Conservation (phyloP, 2,888 invertebrate genomes). For the Ctena decussata region DNA sequence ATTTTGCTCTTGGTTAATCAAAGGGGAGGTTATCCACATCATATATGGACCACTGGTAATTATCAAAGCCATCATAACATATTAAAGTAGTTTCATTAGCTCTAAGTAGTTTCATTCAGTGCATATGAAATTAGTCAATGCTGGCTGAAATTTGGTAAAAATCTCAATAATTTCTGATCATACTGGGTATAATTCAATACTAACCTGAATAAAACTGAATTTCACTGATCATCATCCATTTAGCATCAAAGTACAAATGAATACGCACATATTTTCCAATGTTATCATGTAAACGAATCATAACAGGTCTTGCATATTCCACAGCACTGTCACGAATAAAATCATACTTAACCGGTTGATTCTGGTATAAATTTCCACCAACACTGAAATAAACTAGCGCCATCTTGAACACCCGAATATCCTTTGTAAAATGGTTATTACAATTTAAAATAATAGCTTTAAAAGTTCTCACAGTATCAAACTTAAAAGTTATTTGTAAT, state of each 20-base stretch:
- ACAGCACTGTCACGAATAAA: slow-evolving; percentile 93
- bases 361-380: slow-evolving; percentile 93
- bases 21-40: no score
- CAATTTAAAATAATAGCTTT: slow-evolving; percentile 93
- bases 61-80: no score
- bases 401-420: slow-evolving; percentile 94
- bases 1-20: no score
- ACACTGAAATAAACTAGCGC: slow-evolving; percentile 92
- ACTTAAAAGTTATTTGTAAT: slow-evolving; percentile 94
- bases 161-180: no score
- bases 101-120: no score
- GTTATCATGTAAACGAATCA: slow-evolving; percentile 93
- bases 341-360: slow-evolving; percentile 90
- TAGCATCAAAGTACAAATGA: slow-evolving; percentile 92
- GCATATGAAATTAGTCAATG: no score
- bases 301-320: slow-evolving; percentile 93
- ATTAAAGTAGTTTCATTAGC: no score
- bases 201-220: slow-evolving; percentile 94
- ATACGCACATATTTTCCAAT: slow-evolving; percentile 93
- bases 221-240: slow-evolving; percentile 97
- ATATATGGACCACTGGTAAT: no score
- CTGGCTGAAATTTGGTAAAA: no score
- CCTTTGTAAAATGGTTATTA: slow-evolving; percentile 95
- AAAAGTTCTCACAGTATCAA: slow-evolving; percentile 95
- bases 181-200: slow-evolving; percentile 25